phyloP scores from a whole-genome alignment of 2,888 invertebrate genomes.

The Latrodectus elegans region DNA sequence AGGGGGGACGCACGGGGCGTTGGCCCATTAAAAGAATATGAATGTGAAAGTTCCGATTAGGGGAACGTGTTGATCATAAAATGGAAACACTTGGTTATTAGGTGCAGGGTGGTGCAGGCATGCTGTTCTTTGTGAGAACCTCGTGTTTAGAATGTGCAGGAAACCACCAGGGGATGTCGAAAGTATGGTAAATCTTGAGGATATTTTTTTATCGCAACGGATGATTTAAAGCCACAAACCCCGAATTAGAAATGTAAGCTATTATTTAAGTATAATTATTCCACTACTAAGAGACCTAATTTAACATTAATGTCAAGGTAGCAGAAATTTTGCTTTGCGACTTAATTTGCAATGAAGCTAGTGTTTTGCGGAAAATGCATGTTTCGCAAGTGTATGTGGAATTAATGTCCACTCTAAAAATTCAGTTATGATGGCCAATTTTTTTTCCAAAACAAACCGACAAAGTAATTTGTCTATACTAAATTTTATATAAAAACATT shows the following conservation, averaged over 20 bases:
- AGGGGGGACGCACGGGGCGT: neutral
- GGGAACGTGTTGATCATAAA: conserved; percentile 41
- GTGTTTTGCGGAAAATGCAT: too few species aligned
- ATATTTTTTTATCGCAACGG: neutral
- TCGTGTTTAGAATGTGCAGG: neutral
- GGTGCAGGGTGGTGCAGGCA: neutral
- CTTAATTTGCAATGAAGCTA: too few species aligned
- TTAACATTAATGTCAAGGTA: too few species aligned
- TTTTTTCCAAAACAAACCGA: too few species aligned
- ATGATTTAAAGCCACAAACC: neutral
- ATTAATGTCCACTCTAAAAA: too few species aligned
- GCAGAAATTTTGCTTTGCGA: too few species aligned
- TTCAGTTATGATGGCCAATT: too few species aligned
- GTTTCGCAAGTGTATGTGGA: too few species aligned
- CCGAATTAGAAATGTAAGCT: neutral
- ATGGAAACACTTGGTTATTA: conserved; percentile 7
- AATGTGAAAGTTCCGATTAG: conserved; percentile 54
- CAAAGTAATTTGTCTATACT: too few species aligned
- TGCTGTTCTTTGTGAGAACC: neutral
- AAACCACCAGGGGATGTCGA: neutral
- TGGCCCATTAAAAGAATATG: conserved; percentile 39
- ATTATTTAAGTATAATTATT: too few species aligned
- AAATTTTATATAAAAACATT: too few species aligned
- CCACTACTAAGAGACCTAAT: too few species aligned
- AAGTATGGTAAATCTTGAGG: neutral